Conservation (phyloP, 2,888 invertebrate genomes). For the Pristionchus maxplancki region DNA sequence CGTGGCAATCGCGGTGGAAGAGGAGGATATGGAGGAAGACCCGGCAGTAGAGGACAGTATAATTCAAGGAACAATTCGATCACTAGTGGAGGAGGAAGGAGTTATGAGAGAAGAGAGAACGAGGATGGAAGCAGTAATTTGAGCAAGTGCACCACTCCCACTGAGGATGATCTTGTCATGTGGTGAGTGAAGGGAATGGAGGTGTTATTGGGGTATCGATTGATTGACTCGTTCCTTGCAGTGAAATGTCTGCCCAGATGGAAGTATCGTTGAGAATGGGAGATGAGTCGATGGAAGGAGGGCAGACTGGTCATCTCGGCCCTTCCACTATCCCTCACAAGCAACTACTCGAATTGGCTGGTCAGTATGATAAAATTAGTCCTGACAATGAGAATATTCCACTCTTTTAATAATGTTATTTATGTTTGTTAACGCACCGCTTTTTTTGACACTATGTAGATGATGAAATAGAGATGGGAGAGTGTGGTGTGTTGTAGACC, state of each 20-base stretch:
- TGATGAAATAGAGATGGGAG: no score
- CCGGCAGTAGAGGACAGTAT: not conserved
- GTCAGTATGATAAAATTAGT: not conserved
- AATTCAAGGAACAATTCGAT: constrained; percentile 21
- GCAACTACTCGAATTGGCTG: constrained; percentile 40
- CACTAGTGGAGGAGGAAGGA: constrained; percentile 11
- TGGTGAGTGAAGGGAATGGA: not conserved
- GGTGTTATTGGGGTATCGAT: no score
- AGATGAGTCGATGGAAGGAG: constrained; percentile 1
- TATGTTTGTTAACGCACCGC: no score
- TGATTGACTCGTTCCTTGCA: not conserved
- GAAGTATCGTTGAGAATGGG: not conserved
- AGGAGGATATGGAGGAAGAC: constrained; percentile 30
- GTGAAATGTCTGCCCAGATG: not conserved
- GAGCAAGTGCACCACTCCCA: constrained; percentile 37
- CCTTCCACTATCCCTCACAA: not conserved
- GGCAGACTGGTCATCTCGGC: not conserved
- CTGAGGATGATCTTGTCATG: not conserved
- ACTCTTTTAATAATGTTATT: no score
- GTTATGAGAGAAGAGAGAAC: not conserved
- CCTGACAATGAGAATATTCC: not conserved
- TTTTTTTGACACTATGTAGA: no score
- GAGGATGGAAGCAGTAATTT: not conserved
- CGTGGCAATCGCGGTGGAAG: not conserved
- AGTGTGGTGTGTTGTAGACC: no score